Percentiles rank a stretch among this genome's conserved stretches.
phyloP scores from a whole-genome alignment of 2,113 vertebrate genomes.

The Taxidea taxus region DNA sequence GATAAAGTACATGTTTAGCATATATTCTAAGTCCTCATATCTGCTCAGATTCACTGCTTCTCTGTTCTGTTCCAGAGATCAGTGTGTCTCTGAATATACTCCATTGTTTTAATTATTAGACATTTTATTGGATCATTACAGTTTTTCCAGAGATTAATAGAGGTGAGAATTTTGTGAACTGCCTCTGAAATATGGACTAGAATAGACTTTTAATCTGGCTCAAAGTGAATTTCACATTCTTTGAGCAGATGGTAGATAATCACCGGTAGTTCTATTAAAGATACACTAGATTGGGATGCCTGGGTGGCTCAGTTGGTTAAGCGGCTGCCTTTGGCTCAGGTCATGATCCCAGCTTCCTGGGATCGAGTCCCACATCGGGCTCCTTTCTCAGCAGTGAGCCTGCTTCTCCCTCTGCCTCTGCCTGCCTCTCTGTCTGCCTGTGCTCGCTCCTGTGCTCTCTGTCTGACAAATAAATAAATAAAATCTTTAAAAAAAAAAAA shows the following conservation, averaged over 20 bases:
- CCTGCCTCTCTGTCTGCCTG: too few species aligned
- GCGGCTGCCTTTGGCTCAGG: too few species aligned
- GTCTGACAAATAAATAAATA: too few species aligned
- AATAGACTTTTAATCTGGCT: slow-evolving; percentile 15
- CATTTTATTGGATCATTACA: not conserved
- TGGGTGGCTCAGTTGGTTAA: too few species aligned
- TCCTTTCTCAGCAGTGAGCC: too few species aligned
- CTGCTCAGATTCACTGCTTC: not conserved
- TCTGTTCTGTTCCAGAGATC: not conserved
- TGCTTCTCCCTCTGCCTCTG: too few species aligned
- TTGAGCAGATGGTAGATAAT: slow-evolving; percentile 9
- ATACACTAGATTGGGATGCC: not conserved
- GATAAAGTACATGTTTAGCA: not conserved
- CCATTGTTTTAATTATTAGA: not conserved
- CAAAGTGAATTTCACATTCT: slow-evolving; percentile 24
- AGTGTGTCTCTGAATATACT: not conserved
- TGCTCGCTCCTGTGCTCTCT: too few species aligned
- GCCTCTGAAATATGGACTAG: not conserved
- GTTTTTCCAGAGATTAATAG: not conserved
- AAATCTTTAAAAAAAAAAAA: too few species aligned
- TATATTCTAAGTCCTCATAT: not conserved
- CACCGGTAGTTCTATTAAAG: not conserved
- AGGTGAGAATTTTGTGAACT: not conserved
- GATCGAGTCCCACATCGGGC: too few species aligned
- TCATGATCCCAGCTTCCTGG: too few species aligned